Evolutionary conservation across 2,888 invertebrate species (phyloP).

Genomic region (Agrochola lychnidis): DNA sequence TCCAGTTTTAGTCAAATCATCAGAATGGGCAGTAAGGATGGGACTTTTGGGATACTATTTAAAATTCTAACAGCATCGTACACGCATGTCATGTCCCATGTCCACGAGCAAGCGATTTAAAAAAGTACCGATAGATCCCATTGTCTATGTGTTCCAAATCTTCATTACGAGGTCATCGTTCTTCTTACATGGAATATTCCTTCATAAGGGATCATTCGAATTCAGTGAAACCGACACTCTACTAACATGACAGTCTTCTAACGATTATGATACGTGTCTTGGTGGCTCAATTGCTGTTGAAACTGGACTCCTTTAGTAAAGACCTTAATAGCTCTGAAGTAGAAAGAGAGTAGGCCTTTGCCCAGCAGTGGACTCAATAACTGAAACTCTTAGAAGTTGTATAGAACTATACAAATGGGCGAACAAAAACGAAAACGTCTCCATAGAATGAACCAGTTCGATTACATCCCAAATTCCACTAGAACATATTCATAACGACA

Average conservation of each 20-base stretch:
- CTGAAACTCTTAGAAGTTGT: not conserved
- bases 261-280: conserved; percentile 32
- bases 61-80: conserved; percentile 58
- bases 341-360: not conserved
- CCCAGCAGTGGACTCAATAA: not conserved
- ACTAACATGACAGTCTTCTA: conserved; percentile 44
- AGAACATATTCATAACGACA: not conserved
- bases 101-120: conserved; percentile 34
- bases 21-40: not conserved
- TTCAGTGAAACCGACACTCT: conserved; percentile 54
- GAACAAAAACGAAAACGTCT: not conserved
- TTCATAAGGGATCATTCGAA: conserved; percentile 56
- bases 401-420: not conserved
- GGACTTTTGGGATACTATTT: conserved; percentile 38
- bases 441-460: not conserved
- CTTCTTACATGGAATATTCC: conserved; percentile 60
- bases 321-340: not conserved
- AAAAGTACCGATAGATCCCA: conserved; percentile 56
- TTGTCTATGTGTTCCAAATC: conserved; percentile 58
- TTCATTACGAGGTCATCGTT: conserved; percentile 55
- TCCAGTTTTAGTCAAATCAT: conserved; percentile 1
- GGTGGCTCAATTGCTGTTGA: not conserved
- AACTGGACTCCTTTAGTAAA: not conserved
- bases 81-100: conserved; percentile 42
- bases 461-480: conserved; percentile 19